Evolutionary conservation across 2,888 invertebrate genomes (phyloP).

Genomic region (Peribatodes rhomboidaria): DNA sequence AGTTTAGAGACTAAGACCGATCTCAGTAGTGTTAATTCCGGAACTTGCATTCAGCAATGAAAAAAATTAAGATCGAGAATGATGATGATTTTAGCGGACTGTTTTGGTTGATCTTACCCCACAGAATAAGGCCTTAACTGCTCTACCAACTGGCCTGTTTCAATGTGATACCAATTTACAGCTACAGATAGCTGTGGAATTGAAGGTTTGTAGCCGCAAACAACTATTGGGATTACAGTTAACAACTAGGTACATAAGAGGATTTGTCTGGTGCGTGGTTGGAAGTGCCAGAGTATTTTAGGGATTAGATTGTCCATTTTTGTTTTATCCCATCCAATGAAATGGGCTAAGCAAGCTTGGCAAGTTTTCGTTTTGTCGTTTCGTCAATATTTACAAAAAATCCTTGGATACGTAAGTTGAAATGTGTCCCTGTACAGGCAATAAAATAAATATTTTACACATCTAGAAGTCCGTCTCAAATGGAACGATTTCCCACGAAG

Average conservation of each 20-base stretch:
- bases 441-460: not conserved
- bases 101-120: not conserved
- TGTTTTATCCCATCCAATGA: not conserved
- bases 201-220: conserved; percentile 31
- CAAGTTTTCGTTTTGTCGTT: not conserved
- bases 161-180: conserved; percentile 26
- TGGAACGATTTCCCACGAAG: not conserved
- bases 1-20: no score
- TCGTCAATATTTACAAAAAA: no score
- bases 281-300: conserved; percentile 8
- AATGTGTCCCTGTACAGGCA: no score
- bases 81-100: no score
- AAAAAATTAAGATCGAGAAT: no score
- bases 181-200: conserved; percentile 23
- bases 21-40: no score
- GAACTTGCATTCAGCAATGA: no score
- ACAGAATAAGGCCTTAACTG: not conserved
- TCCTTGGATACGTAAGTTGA: no score
- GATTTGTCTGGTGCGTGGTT: conserved; percentile 19
- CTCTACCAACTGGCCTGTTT: conserved; percentile 12
- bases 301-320: not conserved
- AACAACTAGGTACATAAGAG: conserved; percentile 24
- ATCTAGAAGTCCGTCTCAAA: not conserved
- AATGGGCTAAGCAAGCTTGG: not conserved
- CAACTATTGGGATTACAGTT: conserved; percentile 32